Conservation (phyloP, 30 jellyfish, hydroid and myxozoan species). For the Catostylus mosaicus region DNA sequence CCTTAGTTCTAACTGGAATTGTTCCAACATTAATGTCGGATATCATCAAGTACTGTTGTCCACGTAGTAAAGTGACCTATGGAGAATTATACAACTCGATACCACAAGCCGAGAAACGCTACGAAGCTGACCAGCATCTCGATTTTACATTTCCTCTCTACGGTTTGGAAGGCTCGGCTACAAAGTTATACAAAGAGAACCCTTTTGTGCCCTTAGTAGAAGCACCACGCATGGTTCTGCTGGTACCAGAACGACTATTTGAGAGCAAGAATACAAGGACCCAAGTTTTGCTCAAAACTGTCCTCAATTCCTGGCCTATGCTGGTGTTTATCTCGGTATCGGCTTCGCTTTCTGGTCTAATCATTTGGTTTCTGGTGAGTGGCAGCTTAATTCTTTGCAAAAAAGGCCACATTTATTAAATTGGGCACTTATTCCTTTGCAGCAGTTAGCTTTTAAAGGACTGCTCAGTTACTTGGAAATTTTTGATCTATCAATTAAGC, state of each 20-base stretch:
- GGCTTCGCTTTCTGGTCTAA: slow-evolving; percentile 89
- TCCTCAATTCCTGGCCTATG: slow-evolving; percentile 98
- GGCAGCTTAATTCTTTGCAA: too few relatives aligned
- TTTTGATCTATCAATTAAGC: too few relatives aligned
- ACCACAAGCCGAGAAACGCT: slow-evolving; percentile 72
- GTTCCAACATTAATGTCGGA: slow-evolving; percentile 68
- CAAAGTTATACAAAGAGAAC: slow-evolving; percentile 70
- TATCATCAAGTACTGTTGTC: slow-evolving; percentile 75
- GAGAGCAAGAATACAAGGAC: slow-evolving; percentile 85
- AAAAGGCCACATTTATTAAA: too few relatives aligned
- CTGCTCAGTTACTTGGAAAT: too few relatives aligned
- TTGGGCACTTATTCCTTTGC: too few relatives aligned
- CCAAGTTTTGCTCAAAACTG: slow-evolving; percentile 85
- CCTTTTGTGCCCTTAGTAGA: slow-evolving; percentile 92
- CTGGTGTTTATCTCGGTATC: slow-evolving; percentile 85
- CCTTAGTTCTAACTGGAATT: slow-evolving; percentile 75
- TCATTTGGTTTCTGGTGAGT: slow-evolving; percentile 89
- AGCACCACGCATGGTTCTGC: slow-evolving; percentile 87
- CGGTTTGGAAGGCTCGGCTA: slow-evolving; percentile 79
- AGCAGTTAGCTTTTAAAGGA: too few relatives aligned
- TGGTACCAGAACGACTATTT: slow-evolving; percentile 86
- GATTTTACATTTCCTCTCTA: slow-evolving; percentile 92
- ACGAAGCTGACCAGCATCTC: slow-evolving; percentile 49
- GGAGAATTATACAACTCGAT: slow-evolving; percentile 73
- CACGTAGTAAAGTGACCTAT: slow-evolving; percentile 68